Evolutionary conservation across 2,797 vertebrate genomes (phyloP).

Genomic region (Ambastaia sidthimunki): DNA sequence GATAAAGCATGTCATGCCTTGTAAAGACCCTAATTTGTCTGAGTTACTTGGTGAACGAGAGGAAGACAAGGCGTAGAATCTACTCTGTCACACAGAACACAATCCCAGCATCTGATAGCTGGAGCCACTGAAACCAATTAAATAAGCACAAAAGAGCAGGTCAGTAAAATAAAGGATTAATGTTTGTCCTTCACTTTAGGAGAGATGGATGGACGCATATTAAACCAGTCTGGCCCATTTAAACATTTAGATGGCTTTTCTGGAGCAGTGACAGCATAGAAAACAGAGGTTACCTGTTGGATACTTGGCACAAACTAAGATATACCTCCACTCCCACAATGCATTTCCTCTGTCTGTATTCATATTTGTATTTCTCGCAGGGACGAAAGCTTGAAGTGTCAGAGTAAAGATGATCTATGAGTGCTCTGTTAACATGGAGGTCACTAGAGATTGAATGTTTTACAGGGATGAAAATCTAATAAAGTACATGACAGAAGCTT

Average conservation of each 20-base stretch:
- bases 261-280: slow-evolving; percentile 7
- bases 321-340: background rate
- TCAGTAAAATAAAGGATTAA: slow-evolving; percentile 35
- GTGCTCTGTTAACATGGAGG: slow-evolving; percentile 10
- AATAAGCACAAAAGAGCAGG: slow-evolving; percentile 22
- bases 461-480: slow-evolving; percentile 24
- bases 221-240: background rate
- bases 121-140: slow-evolving; percentile 28
- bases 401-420: slow-evolving; percentile 33
- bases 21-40: background rate
- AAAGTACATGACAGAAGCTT: slow-evolving; percentile 14
- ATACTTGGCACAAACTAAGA: background rate
- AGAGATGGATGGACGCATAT: slow-evolving; percentile 11
- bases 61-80: background rate
- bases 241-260: background rate
- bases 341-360: background rate
- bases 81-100: background rate
- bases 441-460: slow-evolving; percentile 3
- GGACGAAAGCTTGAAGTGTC: background rate
- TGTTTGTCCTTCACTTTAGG: slow-evolving; percentile 30
- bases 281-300: slow-evolving; percentile 2
- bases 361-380: background rate
- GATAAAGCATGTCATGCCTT: background rate
- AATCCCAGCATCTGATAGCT: background rate
- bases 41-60: background rate